Percentiles rank a stretch among this genome's conserved stretches.
Evolutionary conservation across 2,888 invertebrate genomes (phyloP).

Genomic region (Dorcus hopei): DNA sequence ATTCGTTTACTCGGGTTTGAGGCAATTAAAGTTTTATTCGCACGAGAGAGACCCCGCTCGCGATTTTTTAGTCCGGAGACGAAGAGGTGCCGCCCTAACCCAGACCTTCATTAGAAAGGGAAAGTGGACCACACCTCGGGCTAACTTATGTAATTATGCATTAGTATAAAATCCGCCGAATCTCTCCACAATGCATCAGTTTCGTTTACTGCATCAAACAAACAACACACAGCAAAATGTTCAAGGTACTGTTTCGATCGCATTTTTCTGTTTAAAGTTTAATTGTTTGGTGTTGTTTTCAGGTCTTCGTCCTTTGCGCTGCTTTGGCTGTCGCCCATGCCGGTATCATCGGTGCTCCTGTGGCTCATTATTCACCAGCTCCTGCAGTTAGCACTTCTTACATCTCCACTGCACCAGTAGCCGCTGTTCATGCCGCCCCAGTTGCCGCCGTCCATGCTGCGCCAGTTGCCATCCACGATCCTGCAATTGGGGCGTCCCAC

Average conservation of each 20-base stretch:
- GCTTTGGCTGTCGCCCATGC: slow-evolving; percentile 60
- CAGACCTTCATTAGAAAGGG: slow-evolving; percentile 46
- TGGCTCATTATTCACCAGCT: slow-evolving; percentile 39
- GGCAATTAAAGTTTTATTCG: no score
- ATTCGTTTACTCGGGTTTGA: no score
- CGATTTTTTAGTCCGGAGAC: neutral
- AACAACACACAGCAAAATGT: slow-evolving; percentile 35
- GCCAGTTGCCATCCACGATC: slow-evolving; percentile 35
- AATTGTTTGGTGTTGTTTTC: neutral
- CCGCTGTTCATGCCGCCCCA: slow-evolving; percentile 32
- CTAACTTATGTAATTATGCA: slow-evolving; percentile 28
- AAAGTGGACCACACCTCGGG: slow-evolving; percentile 42
- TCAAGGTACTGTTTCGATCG: slow-evolving; percentile 36
- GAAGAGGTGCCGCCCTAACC: slow-evolving; percentile 36
- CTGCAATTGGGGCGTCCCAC: slow-evolving; percentile 51
- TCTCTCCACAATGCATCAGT: slow-evolving; percentile 7
- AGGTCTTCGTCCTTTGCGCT: slow-evolving; percentile 51
- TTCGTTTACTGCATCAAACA: slow-evolving; percentile 22
- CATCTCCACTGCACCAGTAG: slow-evolving; percentile 28
- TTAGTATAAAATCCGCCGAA: slow-evolving; percentile 33
- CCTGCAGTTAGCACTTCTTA: slow-evolving; percentile 34
- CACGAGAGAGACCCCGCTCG: neutral
- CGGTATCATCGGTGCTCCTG: slow-evolving; percentile 52
- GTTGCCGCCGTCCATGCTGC: slow-evolving; percentile 34
- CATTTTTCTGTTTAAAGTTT: neutral